A percentile compares a stretch with the other conserved stretches of the same genome.
phyloP scores from a whole-genome alignment of 2,888 invertebrate genomes.

The Sesia bembeciformis region DNA sequence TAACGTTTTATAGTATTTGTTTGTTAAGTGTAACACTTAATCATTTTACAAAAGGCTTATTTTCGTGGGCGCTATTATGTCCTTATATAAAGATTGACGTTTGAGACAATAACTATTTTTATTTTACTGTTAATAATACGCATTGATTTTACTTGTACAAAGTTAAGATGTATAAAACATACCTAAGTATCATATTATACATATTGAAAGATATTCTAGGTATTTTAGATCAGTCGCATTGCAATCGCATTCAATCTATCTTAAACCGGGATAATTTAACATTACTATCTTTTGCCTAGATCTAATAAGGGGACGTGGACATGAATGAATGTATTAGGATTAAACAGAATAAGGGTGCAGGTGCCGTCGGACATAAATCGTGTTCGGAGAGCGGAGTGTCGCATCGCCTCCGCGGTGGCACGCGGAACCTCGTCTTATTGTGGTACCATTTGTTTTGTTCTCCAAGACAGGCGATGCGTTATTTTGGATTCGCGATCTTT shows the following conservation, averaged over 20 bases:
- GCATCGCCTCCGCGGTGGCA: conserved; percentile 42
- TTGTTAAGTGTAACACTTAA: no score
- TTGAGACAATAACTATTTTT: no score
- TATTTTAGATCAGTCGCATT: background rate
- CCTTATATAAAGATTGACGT: no score
- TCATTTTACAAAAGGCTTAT: no score
- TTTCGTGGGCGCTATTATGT: no score
- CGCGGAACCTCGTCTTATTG: conserved; percentile 69
- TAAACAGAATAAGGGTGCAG: conserved; percentile 1
- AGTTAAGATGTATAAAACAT: no score
- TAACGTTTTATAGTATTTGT: no score
- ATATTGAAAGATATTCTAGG: background rate
- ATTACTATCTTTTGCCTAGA: background rate
- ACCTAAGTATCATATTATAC: no score
- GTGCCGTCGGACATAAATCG: conserved; percentile 8
- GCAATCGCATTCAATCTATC: conserved; percentile 2
- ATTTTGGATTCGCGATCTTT: conserved; percentile 45
- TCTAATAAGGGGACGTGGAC: background rate
- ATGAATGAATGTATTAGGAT: conserved; percentile 6
- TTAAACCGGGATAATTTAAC: background rate
- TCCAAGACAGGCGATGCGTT: conserved; percentile 37
- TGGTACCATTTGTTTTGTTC: conserved; percentile 55
- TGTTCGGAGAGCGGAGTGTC: conserved; percentile 19
- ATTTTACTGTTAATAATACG: no score
- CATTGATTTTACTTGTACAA: no score